Conservation (phyloP, 2,113 vertebrate genomes). For the Pelvicachromis taeniatus region DNA sequence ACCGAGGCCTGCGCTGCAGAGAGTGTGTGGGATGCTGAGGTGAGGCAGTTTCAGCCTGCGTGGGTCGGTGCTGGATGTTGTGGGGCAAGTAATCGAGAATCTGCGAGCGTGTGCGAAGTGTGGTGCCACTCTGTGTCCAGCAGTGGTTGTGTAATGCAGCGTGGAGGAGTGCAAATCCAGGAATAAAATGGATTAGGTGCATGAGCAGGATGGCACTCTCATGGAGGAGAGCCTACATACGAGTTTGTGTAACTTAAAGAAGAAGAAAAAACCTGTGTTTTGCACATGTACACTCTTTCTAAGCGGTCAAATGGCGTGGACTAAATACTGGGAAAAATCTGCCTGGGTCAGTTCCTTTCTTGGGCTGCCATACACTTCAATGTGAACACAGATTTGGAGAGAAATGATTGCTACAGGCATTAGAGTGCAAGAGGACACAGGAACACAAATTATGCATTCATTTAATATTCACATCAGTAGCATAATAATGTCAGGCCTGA, state of each 20-base stretch:
- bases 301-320: not conserved
- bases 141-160: conserved; percentile 18
- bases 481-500: not conserved
- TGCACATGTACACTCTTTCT: not conserved
- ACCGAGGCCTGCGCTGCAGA: not conserved
- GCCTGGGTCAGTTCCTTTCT: not conserved
- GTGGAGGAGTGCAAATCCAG: conserved; percentile 2
- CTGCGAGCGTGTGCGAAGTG: not conserved
- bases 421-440: not conserved
- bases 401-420: not conserved
- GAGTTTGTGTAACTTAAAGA: not conserved
- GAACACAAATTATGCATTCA: not conserved
- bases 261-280: not conserved
- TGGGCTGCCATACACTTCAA: not conserved
- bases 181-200: not conserved
- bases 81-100: not conserved
- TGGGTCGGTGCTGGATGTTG: conserved; percentile 44
- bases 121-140: not conserved
- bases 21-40: conserved; percentile 44
- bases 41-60: conserved; percentile 30
- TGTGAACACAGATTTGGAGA: not conserved
- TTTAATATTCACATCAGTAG: not conserved
- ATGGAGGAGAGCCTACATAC: not conserved
- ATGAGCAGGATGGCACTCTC: not conserved
- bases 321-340: not conserved